A percentile compares a stretch with the other conserved stretches of the same genome.
These are phyloP conservation scores for Melanotaenia maccullochi DNA, from an alignment of 2,797 vertebrate species.

Conservation along the genomic window DNA sequence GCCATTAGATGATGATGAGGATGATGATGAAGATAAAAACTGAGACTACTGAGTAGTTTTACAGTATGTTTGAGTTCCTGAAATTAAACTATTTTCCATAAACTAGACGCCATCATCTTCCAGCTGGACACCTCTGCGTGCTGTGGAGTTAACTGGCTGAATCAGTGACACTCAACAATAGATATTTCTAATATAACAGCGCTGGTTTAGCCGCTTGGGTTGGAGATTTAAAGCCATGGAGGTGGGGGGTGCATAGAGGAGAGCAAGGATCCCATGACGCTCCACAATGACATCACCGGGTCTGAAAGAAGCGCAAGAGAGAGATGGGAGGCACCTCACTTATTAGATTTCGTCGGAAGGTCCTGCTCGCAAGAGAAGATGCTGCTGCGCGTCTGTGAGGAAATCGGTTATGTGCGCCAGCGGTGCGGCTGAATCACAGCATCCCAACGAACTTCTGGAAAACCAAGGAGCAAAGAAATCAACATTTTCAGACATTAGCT, in stretches of 20 bases:
- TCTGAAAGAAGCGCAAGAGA: constrained; percentile 66
- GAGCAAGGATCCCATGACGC: constrained; percentile 74
- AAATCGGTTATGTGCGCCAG: constrained; percentile 46
- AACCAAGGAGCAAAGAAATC: constrained; percentile 17
- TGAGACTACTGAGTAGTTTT: constrained; percentile 13
- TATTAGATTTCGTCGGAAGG: constrained; percentile 63
- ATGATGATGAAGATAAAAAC: constrained; percentile 1
- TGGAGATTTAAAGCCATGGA: constrained; percentile 23
- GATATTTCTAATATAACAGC: constrained; percentile 43
- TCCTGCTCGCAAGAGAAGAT: constrained; percentile 65
- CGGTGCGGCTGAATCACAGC: constrained; percentile 38
- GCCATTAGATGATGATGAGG: not conserved
- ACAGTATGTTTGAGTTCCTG: not conserved
- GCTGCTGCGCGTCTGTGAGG: constrained; percentile 60
- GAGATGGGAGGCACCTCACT: constrained; percentile 73
- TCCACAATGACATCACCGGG: constrained; percentile 80
- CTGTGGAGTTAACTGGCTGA: constrained; percentile 49
- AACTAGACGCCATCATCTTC: constrained; percentile 25
- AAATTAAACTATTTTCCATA: constrained; percentile 14
- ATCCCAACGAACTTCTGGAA: constrained; percentile 50
- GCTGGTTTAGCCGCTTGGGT: constrained; percentile 39
- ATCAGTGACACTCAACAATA: constrained; percentile 36
- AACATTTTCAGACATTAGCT: constrained; percentile 12
- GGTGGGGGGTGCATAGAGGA: constrained; percentile 19
- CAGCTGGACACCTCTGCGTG: constrained; percentile 37